Percentiles rank a stretch among this genome's conserved stretches.
Conservation (phyloP, 1,140 invertebrate genomes). For the Drosophila jambulina region DNA sequence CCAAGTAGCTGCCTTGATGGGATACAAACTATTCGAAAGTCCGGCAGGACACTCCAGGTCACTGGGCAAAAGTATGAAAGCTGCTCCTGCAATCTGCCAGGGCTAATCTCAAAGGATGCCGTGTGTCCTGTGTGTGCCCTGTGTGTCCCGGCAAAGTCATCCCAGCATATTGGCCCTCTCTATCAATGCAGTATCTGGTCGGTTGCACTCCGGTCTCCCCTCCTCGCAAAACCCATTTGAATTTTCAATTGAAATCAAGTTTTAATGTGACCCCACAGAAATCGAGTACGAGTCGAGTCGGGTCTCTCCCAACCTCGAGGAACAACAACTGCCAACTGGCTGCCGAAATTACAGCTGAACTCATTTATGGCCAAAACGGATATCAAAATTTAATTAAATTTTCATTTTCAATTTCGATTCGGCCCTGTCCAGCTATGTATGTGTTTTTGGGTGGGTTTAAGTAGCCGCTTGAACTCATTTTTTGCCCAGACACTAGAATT, state of each 20-base stretch:
- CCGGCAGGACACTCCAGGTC: constrained; percentile 49
- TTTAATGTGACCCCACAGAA: constrained; percentile 68
- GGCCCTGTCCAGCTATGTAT: constrained; percentile 1
- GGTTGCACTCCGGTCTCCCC: constrained; percentile 12
- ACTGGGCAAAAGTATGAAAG: constrained; percentile 54
- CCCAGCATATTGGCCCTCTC: constrained; percentile 38
- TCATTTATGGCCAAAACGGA: constrained; percentile 68
- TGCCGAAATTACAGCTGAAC: constrained; percentile 64
- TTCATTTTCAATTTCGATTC: constrained; percentile 76
- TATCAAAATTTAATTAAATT: constrained; percentile 84
- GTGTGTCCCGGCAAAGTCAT: constrained; percentile 29
- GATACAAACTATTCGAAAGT: constrained; percentile 69
- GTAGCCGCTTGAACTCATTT: constrained; percentile 44
- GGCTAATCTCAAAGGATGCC: constrained; percentile 76
- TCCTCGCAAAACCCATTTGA: constrained; percentile 39
- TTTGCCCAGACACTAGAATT: constrained; percentile 55
- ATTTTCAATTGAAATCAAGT: constrained; percentile 80
- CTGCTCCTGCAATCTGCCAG: constrained; percentile 26
- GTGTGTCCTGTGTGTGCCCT: constrained; percentile 6
- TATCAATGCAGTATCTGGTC: constrained; percentile 51
- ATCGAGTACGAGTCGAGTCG: background rate
- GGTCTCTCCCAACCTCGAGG: background rate
- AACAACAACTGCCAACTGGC: constrained; percentile 34
- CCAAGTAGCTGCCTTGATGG: constrained; percentile 1
- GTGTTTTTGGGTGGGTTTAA: constrained; percentile 27